Conservation (phyloP, 2,888 invertebrate species). For the Creontiades dilutus region DNA sequence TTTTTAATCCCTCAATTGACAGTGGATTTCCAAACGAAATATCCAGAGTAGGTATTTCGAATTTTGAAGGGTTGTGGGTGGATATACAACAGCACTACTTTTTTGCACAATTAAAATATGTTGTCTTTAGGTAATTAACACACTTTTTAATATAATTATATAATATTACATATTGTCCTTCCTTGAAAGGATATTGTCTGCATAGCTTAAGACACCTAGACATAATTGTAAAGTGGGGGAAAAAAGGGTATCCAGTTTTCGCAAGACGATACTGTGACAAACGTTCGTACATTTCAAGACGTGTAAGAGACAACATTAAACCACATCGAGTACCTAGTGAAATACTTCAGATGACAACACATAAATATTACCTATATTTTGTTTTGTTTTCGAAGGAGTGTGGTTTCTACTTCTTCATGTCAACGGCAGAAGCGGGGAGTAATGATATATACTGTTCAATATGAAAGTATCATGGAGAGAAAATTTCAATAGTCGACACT, state of each 20-base stretch:
- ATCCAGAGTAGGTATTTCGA: neutral
- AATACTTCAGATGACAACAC: slow-evolving; percentile 8
- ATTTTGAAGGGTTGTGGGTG: slow-evolving; percentile 1
- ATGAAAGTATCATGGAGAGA: neutral
- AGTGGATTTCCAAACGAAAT: no score
- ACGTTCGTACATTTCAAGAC: slow-evolving; percentile 48
- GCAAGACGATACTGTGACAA: slow-evolving; percentile 49
- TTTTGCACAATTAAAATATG: slow-evolving; percentile 63
- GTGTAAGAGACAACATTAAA: slow-evolving; percentile 28
- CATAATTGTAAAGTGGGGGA: slow-evolving; percentile 60
- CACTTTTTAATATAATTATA: slow-evolving; percentile 66
- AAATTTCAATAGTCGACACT: neutral
- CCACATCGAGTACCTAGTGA: slow-evolving; percentile 2
- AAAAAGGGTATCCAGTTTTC: slow-evolving; percentile 51
- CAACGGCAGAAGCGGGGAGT: neutral
- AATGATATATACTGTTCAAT: neutral
- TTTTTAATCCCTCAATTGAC: no score
- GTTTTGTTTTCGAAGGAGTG: neutral
- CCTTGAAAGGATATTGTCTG: slow-evolving; percentile 75
- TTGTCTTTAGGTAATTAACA: slow-evolving; percentile 62
- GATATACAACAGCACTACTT: slow-evolving; percentile 5
- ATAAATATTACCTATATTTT: neutral
- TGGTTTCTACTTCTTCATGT: neutral
- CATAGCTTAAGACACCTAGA: slow-evolving; percentile 74
- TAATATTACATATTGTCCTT: slow-evolving; percentile 74